These are phyloP conservation scores for Amazona guildingii DNA, from an alignment of 2,113 vertebrate species.

Conservation along the genomic window DNA sequence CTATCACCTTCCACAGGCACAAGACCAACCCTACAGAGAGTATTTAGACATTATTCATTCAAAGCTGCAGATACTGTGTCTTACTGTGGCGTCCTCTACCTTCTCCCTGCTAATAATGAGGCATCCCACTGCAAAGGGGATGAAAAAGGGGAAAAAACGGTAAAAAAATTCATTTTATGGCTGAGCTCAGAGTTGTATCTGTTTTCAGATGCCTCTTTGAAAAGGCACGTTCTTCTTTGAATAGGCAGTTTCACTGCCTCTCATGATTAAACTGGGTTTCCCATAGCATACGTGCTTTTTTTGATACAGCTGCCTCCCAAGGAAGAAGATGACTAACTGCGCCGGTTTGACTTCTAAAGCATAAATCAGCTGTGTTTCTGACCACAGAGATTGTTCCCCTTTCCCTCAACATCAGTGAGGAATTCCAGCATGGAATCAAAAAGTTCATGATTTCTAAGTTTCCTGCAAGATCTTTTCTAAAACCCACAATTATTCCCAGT, in stretches of 20 bases:
- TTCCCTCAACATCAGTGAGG: background rate
- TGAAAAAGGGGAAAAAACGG: background rate
- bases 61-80: background rate
- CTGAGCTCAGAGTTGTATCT: background rate
- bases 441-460: background rate
- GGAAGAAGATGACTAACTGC: background rate
- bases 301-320: background rate
- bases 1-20: background rate
- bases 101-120: background rate
- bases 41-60: background rate
- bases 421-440: background rate
- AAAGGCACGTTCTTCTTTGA: background rate
- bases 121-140: background rate
- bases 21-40: background rate
- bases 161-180: background rate
- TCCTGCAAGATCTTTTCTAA: conserved; percentile 4
- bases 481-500: background rate
- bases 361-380: background rate
- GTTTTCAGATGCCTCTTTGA: background rate
- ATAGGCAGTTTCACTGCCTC: background rate
- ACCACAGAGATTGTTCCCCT: background rate
- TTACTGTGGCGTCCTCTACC: background rate
- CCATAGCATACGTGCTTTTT: background rate
- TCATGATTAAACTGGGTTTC: background rate
- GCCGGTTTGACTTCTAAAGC: background rate